These are phyloP conservation scores for Drosophila stalkeri DNA, from an alignment of 2,888 invertebrate species.

Conservation along the genomic window DNA sequence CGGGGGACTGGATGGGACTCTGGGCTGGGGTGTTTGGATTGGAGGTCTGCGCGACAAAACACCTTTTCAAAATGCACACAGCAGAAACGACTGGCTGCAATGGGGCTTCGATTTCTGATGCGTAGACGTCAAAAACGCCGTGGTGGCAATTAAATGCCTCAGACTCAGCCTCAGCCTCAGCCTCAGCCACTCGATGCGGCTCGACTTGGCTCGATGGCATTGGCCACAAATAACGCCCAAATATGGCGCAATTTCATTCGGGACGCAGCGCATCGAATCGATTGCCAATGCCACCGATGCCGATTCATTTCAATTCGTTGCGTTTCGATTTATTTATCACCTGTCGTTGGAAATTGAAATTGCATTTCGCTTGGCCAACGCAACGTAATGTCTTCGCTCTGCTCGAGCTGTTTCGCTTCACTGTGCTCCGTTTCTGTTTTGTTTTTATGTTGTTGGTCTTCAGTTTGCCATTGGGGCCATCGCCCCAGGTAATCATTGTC, in stretches of 20 bases:
- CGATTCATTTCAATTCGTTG: constrained; percentile 75
- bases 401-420: constrained; percentile 18
- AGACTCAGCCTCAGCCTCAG: constrained; percentile 44
- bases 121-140: constrained; percentile 68
- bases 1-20: neutral
- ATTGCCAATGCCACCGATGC: constrained; percentile 63
- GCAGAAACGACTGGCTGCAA: neutral
- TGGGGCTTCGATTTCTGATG: constrained; percentile 55
- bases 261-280: constrained; percentile 67
- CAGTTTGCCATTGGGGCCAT: constrained; percentile 45
- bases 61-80: constrained; percentile 54
- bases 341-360: constrained; percentile 83
- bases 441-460: constrained; percentile 11
- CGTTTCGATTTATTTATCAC: constrained; percentile 85
- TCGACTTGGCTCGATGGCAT: constrained; percentile 21
- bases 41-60: constrained; percentile 63
- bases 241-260: constrained; percentile 80
- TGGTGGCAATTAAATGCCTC: constrained; percentile 78
- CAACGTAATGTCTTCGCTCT: constrained; percentile 5
- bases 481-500: constrained; percentile 77
- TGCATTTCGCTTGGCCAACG: constrained; percentile 64
- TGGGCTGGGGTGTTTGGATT: constrained; percentile 22
- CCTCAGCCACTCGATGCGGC: neutral
- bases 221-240: constrained; percentile 78
- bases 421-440: constrained; percentile 20